phyloP scores from a whole-genome alignment of 1,140 invertebrate species.

The Tenebrio molitor region DNA sequence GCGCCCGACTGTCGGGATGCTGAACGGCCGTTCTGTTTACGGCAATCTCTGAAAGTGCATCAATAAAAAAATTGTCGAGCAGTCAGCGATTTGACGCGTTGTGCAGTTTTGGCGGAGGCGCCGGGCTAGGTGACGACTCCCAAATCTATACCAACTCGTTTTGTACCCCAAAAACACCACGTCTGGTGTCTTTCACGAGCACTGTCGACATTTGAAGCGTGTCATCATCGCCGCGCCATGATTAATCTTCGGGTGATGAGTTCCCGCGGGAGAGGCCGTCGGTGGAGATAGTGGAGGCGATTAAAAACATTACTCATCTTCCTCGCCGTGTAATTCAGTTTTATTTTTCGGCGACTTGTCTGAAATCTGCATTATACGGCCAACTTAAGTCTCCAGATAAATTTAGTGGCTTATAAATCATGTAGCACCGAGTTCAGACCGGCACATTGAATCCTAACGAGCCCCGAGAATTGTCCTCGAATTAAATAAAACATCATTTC shows the following conservation, averaged over 20 bases:
- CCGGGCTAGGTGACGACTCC: too few species aligned
- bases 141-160: too few species aligned
- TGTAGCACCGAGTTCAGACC: slow-evolving; percentile 10
- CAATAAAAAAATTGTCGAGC: slow-evolving; percentile 18
- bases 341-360: slow-evolving; percentile 32
- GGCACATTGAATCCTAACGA: slow-evolving; percentile 30
- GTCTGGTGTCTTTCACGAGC: too few species aligned
- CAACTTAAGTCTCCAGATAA: slow-evolving; percentile 28
- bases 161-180: too few species aligned
- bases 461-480: slow-evolving; percentile 2
- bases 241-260: slow-evolving; percentile 13
- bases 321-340: slow-evolving; percentile 18
- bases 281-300: slow-evolving; percentile 1
- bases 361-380: slow-evolving; percentile 35
- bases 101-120: slow-evolving; percentile 11
- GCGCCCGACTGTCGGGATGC: slow-evolving; percentile 34
- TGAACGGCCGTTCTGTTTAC: slow-evolving; percentile 36
- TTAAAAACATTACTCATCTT: slow-evolving; percentile 35
- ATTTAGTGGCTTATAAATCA: slow-evolving; percentile 36
- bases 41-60: slow-evolving; percentile 37
- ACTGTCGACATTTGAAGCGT: too few species aligned
- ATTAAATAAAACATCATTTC: slow-evolving; percentile 17
- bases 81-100: slow-evolving; percentile 9
- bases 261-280: not conserved
- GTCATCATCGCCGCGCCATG: too few species aligned